These are phyloP conservation scores for Brevimyrus niger DNA, from an alignment of 2,113 vertebrate species.

Conservation along the genomic window DNA sequence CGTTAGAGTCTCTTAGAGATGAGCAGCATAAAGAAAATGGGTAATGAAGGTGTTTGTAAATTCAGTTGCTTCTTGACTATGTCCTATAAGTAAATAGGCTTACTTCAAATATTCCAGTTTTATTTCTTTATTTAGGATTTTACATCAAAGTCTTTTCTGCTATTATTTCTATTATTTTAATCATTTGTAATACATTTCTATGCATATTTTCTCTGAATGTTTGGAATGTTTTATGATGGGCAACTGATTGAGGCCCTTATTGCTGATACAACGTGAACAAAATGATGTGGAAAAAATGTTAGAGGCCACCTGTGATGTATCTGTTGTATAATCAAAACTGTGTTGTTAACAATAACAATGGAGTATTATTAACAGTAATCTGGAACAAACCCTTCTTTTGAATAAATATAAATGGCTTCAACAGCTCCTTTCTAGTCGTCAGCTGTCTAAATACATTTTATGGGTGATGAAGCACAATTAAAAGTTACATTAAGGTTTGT, in stretches of 20 bases:
- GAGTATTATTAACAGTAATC: not conserved
- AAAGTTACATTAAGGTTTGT: slow-evolving; percentile 2
- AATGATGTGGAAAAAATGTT: not conserved
- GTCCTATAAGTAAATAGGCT: not conserved
- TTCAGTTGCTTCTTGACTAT: not conserved
- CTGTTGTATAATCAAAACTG: slow-evolving; percentile 24
- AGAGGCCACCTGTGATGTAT: not conserved
- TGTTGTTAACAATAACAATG: not conserved
- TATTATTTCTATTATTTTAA: not conserved
- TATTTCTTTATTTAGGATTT: not conserved
- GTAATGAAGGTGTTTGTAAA: not conserved
- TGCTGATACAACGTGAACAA: not conserved
- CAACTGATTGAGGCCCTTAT: not conserved
- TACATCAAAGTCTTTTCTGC: not conserved
- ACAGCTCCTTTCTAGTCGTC: not conserved
- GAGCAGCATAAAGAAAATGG: not conserved
- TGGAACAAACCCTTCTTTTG: not conserved
- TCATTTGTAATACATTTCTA: not conserved
- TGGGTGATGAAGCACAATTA: slow-evolving; percentile 25
- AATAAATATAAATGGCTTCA: not conserved
- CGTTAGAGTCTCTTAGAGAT: not conserved
- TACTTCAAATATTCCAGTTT: not conserved
- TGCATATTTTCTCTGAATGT: not conserved
- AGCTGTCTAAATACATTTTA: slow-evolving; percentile 27
- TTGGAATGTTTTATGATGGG: not conserved